A percentile compares a stretch with the other conserved stretches of the same genome.
Conservation (phyloP, 2,797 vertebrate species). For the Holocentrus rufus region DNA sequence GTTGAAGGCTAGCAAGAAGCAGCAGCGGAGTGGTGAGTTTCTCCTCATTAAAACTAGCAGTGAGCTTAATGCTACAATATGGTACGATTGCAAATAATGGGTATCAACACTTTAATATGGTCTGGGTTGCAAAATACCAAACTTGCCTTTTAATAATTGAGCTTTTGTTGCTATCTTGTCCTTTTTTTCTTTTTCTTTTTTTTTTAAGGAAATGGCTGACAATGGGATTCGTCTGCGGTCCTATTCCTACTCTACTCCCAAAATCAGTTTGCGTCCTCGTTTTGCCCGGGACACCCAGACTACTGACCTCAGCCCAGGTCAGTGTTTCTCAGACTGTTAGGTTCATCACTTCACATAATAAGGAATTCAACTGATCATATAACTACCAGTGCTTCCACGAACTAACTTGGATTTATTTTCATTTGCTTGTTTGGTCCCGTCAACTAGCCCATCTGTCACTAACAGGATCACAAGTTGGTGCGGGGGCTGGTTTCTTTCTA, state of each 20-base stretch:
- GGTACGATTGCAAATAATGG: too few relatives aligned
- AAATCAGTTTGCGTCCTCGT: slow-evolving; percentile 83
- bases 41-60: too few relatives aligned
- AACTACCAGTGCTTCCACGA: slow-evolving; percentile 31
- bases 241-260: slow-evolving; percentile 93
- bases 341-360: not conserved
- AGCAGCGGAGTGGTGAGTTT: too few relatives aligned
- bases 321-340: slow-evolving; percentile 43
- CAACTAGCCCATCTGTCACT: slow-evolving; percentile 29
- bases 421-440: slow-evolving; percentile 8
- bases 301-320: slow-evolving; percentile 73
- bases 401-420: slow-evolving; percentile 15
- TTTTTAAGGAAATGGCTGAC: slow-evolving; percentile 78
- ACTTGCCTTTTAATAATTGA: not conserved
- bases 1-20: too few relatives aligned
- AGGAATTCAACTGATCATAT: slow-evolving; percentile 5
- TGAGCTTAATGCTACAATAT: too few relatives aligned
- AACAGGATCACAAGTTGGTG: slow-evolving; percentile 13
- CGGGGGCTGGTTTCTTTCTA: slow-evolving; percentile 8
- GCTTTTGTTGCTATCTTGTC: too few relatives aligned
- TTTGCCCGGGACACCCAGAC: slow-evolving; percentile 76
- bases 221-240: slow-evolving; percentile 90
- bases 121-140: too few relatives aligned
- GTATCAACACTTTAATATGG: too few relatives aligned
- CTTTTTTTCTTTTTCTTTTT: not conserved